Evolutionary conservation across 2,888 invertebrate genomes (phyloP).

Genomic region (Nomada ruficornis): DNA sequence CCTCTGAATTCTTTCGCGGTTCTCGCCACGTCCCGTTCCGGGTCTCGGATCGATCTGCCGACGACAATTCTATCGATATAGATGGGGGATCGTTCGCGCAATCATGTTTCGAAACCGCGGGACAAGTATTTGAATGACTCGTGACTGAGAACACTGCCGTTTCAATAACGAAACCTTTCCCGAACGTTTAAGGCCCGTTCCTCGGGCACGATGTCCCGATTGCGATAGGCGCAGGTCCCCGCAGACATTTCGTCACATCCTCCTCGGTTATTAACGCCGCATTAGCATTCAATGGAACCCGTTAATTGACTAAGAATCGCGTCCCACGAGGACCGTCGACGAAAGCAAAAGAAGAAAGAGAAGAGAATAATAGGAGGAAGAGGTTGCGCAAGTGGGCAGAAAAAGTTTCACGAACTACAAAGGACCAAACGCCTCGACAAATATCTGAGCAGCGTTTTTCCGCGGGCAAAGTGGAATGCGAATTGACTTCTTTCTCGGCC

Average conservation of each 20-base stretch:
- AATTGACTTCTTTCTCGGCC: conserved; percentile 63
- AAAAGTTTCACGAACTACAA: conserved; percentile 10
- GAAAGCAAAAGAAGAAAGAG: no score
- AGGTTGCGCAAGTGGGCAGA: conserved; percentile 3
- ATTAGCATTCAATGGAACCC: conserved; percentile 40
- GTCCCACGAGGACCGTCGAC: conserved; percentile 25
- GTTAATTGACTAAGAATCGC: conserved; percentile 42
- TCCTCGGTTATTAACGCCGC: conserved; percentile 28
- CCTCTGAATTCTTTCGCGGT: background rate
- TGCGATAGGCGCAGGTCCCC: background rate
- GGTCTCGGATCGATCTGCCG: background rate
- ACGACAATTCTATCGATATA: background rate
- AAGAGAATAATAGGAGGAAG: background rate
- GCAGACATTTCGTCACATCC: conserved; percentile 31
- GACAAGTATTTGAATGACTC: background rate
- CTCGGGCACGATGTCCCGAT: background rate
- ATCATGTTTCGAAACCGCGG: background rate
- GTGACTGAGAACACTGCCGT: background rate
- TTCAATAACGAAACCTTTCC: background rate
- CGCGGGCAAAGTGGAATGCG: conserved; percentile 47
- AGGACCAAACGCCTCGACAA: conserved; percentile 19
- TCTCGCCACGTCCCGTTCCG: background rate
- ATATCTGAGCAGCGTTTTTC: conserved; percentile 51
- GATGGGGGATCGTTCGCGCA: background rate
- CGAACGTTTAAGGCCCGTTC: background rate